A percentile compares a stretch with the other conserved stretches of the same genome.
phyloP scores from a whole-genome alignment of 2,797 vertebrate genomes.

The Pantherophis alleghaniensis region DNA sequence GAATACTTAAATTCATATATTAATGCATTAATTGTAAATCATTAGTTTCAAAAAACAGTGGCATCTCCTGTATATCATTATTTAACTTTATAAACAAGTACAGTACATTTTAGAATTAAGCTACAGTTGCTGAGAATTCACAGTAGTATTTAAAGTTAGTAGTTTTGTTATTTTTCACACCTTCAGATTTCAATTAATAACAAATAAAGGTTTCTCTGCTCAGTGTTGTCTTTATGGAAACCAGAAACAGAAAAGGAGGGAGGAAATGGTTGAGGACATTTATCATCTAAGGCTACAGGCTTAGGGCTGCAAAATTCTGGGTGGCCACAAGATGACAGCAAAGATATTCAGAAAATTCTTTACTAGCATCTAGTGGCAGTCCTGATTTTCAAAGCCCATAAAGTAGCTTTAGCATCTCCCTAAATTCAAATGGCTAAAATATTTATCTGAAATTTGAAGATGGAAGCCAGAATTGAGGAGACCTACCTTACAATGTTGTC shows the following conservation, averaged over 20 bases:
- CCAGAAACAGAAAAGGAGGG: not conserved
- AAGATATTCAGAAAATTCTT: not conserved
- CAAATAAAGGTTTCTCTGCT: not conserved
- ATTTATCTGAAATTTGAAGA: not conserved
- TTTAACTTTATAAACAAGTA: slow-evolving; percentile 22
- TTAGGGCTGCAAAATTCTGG: not conserved
- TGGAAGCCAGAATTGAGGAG: not conserved
- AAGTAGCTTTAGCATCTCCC: not conserved
- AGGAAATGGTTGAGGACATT: not conserved
- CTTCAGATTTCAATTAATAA: slow-evolving; percentile 9
- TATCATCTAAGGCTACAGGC: not conserved
- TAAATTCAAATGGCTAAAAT: not conserved
- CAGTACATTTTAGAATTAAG: slow-evolving; percentile 12
- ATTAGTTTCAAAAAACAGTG: slow-evolving; percentile 7
- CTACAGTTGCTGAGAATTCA: not conserved
- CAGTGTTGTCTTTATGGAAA: not conserved
- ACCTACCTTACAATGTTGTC: not conserved
- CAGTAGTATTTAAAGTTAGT: not conserved
- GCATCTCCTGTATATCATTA: not conserved
- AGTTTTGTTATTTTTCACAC: not conserved
- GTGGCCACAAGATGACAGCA: not conserved
- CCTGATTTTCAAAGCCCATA: not conserved
- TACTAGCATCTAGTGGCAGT: not conserved
- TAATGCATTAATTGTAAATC: slow-evolving; percentile 12
- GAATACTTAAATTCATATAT: not conserved